Conservation (phyloP, 2,113 vertebrate genomes). For the Polypterus bichir region DNA sequence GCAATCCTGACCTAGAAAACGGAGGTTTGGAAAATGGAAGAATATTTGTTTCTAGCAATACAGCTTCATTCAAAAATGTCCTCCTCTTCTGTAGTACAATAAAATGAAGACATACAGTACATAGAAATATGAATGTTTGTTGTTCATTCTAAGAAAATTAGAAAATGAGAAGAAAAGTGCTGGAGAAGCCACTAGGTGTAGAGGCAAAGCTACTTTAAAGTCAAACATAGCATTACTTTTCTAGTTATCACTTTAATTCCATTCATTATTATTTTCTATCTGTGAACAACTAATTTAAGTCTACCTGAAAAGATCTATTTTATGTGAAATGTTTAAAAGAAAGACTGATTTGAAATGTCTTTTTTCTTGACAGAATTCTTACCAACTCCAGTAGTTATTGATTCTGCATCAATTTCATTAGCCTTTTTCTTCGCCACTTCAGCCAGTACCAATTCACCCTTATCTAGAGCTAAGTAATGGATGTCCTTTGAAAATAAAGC, state of each 20-base stretch:
- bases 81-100: no score
- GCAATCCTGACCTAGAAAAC: no score
- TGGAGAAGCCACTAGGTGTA: no score
- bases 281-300: slow-evolving; percentile 25
- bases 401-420: slow-evolving; percentile 71
- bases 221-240: no score
- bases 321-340: slow-evolving; percentile 25
- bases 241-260: not conserved
- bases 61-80: no score
- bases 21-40: no score
- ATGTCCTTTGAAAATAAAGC: slow-evolving; percentile 93
- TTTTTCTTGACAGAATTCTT: slow-evolving; percentile 42
- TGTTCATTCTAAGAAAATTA: no score
- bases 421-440: slow-evolving; percentile 88
- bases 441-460: slow-evolving; percentile 87
- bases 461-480: slow-evolving; percentile 91
- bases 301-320: slow-evolving; percentile 24
- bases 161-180: no score
- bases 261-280: not conserved
- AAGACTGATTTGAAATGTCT: slow-evolving; percentile 42
- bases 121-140: no score
- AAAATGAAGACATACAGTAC: no score
- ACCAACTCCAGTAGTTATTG: slow-evolving; percentile 59
- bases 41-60: no score
- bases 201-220: no score